Evolutionary conservation across 1,140 invertebrate genomes (phyloP).

Genomic region (Drosophila funebris): DNA sequence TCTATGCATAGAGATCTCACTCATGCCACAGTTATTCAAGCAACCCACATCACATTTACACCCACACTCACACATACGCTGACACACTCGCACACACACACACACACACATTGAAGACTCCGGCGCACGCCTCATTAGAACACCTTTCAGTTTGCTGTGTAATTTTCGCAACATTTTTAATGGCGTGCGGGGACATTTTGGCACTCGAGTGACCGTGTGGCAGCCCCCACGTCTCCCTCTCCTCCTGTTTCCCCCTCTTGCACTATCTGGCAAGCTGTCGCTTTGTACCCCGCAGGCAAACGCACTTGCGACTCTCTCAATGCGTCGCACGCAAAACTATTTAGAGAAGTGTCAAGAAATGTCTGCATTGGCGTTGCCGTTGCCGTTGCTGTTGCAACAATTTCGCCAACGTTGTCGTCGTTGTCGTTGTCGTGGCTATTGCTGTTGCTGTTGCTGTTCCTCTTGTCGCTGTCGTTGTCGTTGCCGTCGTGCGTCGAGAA

Average conservation of each 20-base stretch:
- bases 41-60: constrained; percentile 39
- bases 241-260: neutral
- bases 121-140: constrained; percentile 80
- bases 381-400: constrained; percentile 58
- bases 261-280: too few relatives aligned
- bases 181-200: constrained; percentile 80
- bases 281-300: constrained; percentile 9
- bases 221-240: constrained; percentile 31
- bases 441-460: constrained; percentile 56
- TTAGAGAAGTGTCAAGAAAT: constrained; percentile 83
- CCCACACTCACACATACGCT: constrained; percentile 25
- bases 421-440: constrained; percentile 8
- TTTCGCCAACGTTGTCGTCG: constrained; percentile 42
- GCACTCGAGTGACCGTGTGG: constrained; percentile 79
- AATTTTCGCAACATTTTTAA: constrained; percentile 82
- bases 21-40: constrained; percentile 45
- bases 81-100: constrained; percentile 10
- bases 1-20: constrained; percentile 46
- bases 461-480: too few relatives aligned
- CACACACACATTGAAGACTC: constrained; percentile 35
- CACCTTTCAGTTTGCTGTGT: constrained; percentile 79
- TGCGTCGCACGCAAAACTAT: constrained; percentile 78
- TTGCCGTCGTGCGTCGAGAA: constrained; percentile 34
- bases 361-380: constrained; percentile 65
- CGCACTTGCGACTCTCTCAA: neutral